Conservation (phyloP, 2,113 vertebrate species). For the Hymenochirus boettgeri region DNA sequence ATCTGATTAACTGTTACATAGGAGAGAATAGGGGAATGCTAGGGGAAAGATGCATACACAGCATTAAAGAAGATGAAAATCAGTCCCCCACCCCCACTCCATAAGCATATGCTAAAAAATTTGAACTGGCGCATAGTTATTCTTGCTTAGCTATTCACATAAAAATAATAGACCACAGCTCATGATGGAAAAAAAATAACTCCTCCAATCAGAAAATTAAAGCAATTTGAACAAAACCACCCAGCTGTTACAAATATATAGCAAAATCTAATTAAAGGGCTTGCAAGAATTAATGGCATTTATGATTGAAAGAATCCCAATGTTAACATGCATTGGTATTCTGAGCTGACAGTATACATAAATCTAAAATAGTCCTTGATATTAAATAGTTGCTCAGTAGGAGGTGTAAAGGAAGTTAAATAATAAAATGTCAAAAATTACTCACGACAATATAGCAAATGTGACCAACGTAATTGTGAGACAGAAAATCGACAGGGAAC, state of each 20-base stretch:
- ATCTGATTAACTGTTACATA: too few relatives aligned
- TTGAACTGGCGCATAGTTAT: too few relatives aligned
- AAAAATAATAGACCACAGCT: constrained; percentile 16
- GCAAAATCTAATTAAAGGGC: constrained; percentile 45
- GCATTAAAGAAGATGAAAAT: too few relatives aligned
- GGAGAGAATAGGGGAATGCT: too few relatives aligned
- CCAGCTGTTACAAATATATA: constrained; percentile 44
- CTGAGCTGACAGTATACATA: background rate
- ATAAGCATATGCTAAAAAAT: too few relatives aligned
- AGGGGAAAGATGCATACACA: too few relatives aligned
- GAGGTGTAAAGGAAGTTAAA: constrained; percentile 8
- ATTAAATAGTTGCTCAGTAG: background rate
- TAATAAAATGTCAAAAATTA: constrained; percentile 51
- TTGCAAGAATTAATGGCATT: constrained; percentile 47
- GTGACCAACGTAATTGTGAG: constrained; percentile 85
- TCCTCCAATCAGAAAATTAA: constrained; percentile 41
- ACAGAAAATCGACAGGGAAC: constrained; percentile 88
- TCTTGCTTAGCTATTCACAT: background rate
- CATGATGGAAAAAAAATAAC: constrained; percentile 40
- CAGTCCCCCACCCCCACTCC: too few relatives aligned
- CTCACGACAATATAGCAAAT: constrained; percentile 92
- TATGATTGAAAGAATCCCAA: constrained; percentile 42
- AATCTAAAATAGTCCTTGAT: constrained; percentile 9
- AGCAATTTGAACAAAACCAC: constrained; percentile 41
- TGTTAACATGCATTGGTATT: constrained; percentile 13